Conservation (phyloP, 2,113 vertebrate species). For the Tenebrosternarchus preto region DNA sequence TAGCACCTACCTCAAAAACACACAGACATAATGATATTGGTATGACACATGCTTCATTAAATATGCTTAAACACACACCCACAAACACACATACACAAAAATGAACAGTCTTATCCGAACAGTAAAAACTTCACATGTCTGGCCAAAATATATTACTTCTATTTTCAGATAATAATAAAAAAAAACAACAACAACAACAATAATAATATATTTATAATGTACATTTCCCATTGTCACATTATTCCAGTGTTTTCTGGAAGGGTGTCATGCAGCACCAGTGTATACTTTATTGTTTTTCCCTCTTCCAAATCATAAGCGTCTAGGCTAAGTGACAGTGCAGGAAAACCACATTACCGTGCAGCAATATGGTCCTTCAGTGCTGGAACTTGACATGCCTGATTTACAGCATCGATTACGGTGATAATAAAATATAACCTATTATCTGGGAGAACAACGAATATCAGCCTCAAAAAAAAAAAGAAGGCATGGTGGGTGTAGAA, state of each 20-base stretch:
- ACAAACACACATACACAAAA: slow-evolving; percentile 47
- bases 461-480: not conserved
- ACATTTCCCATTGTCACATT: no score
- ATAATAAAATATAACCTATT: slow-evolving; percentile 17
- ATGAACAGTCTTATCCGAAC: not conserved
- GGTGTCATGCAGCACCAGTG: not conserved
- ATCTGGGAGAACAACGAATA: not conserved
- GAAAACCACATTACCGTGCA: not conserved
- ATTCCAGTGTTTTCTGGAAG: no score
- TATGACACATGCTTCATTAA: not conserved
- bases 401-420: slow-evolving; percentile 1
- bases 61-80: not conserved
- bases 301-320: not conserved
- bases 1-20: slow-evolving; percentile 59
- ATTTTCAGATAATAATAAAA: no score
- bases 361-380: not conserved
- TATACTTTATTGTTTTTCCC: not conserved
- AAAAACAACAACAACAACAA: no score
- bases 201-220: no score
- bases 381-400: not conserved
- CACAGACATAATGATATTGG: not conserved
- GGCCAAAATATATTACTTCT: no score
- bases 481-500: slow-evolving; percentile 1
- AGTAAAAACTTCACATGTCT: no score
- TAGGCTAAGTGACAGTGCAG: not conserved